Conservation (phyloP, 2,888 invertebrate species). For the Lordiphosa fenestrarum region DNA sequence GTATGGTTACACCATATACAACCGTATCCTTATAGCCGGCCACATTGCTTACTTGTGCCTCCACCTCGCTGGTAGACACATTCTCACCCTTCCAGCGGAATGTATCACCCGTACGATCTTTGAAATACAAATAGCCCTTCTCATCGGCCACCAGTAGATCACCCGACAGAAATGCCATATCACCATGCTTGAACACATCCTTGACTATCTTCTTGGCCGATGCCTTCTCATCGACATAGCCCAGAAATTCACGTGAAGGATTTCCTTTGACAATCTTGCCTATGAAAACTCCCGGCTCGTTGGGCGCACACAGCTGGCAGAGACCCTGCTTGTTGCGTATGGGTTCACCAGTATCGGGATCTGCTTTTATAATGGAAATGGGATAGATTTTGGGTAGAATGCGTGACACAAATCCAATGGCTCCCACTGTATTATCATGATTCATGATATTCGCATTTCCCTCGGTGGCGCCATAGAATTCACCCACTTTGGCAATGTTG, state of each 20-base stretch:
- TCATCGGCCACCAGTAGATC: slow-evolving; percentile 96
- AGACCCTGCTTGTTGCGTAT: slow-evolving; percentile 91
- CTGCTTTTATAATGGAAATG: slow-evolving; percentile 94
- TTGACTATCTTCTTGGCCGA: slow-evolving; percentile 94
- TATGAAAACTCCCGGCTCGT: slow-evolving; percentile 97
- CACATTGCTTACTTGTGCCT: slow-evolving; percentile 92
- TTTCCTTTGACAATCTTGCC: slow-evolving; percentile 95
- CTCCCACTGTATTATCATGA: slow-evolving; percentile 93
- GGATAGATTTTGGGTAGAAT: slow-evolving; percentile 94
- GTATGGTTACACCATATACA: slow-evolving; percentile 95
- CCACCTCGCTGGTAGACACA: slow-evolving; percentile 97
- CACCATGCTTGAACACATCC: slow-evolving; percentile 93
- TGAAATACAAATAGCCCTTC: slow-evolving; percentile 95
- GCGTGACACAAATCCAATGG: slow-evolving; percentile 95
- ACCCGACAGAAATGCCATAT: slow-evolving; percentile 95
- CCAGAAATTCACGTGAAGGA: slow-evolving; percentile 94
- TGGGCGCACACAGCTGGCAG: slow-evolving; percentile 85
- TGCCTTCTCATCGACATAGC: slow-evolving; percentile 95
- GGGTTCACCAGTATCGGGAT: slow-evolving; percentile 93
- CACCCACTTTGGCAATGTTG: slow-evolving; percentile 89
- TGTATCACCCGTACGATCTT: slow-evolving; percentile 97
- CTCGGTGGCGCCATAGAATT: slow-evolving; percentile 98
- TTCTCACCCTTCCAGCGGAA: slow-evolving; percentile 99
- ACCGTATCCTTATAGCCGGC: slow-evolving; percentile 92
- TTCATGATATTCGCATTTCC: slow-evolving; percentile 98